A percentile compares a stretch with the other conserved stretches of the same genome.
phyloP scores from a whole-genome alignment of 2,797 vertebrate genomes.

The Crenichthys baileyi region DNA sequence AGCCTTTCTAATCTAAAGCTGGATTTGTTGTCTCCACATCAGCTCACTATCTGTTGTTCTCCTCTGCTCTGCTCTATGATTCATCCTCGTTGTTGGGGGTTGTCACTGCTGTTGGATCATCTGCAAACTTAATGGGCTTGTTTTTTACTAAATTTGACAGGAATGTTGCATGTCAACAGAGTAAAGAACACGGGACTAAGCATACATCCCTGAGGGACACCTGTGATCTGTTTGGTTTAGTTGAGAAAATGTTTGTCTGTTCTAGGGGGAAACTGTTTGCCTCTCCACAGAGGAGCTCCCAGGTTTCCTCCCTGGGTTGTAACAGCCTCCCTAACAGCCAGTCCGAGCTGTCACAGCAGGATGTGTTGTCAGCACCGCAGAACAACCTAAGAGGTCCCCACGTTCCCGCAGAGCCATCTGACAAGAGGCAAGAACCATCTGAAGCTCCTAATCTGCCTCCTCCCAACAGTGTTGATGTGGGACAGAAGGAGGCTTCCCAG shows the following conservation, averaged over 20 bases:
- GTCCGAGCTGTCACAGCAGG: slow-evolving; percentile 43
- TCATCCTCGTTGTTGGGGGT: no score
- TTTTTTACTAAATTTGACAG: not conserved
- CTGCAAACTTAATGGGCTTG: no score
- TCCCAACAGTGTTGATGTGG: slow-evolving; percentile 59
- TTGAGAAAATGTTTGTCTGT: not conserved
- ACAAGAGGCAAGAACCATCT: slow-evolving; percentile 21
- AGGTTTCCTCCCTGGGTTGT: slow-evolving; percentile 53
- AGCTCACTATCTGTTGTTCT: no score
- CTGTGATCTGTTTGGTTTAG: not conserved
- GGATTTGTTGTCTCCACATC: no score
- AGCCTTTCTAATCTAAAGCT: no score
- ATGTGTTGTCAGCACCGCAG: slow-evolving; percentile 18
- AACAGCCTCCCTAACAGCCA: slow-evolving; percentile 68
- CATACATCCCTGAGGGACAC: not conserved
- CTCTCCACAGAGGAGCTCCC: slow-evolving; percentile 75
- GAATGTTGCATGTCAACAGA: not conserved
- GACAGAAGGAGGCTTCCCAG: slow-evolving; percentile 63
- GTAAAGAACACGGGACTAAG: not conserved
- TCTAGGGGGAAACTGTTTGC: slow-evolving; percentile 75
- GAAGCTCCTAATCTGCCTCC: slow-evolving; percentile 72
- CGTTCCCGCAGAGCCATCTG: slow-evolving; percentile 24
- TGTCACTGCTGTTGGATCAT: no score
- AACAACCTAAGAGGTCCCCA: slow-evolving; percentile 14
- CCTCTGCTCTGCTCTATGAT: no score